Base-by-base conservation (phyloP, 2,888 invertebrate genomes). In the Mesoligia furuncula region DNA sequence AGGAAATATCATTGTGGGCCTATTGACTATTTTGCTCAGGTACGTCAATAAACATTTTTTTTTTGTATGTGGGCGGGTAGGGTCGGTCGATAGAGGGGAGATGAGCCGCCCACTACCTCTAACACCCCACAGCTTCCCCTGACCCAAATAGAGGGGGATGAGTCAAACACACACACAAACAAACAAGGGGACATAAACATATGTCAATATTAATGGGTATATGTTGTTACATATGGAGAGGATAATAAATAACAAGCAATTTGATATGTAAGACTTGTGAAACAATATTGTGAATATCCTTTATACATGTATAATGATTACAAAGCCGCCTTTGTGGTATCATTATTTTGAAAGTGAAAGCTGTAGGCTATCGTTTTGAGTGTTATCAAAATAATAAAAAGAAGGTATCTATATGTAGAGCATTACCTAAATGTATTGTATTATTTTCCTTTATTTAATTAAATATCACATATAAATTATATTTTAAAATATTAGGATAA, bases 141-240 rank as follows among this genome's bases (percentile, higher is more conserved):
- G 94, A 94, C 95, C 94, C 92, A 94, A 90, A 94, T 93, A 92
- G 85, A 89, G 91, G 94, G 93, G 94, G 93, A 90, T 92, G 92
- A 90, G 90, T 87, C 90, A 54, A 54, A 87, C 93, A 92, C 89
- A 90, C 92, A 86, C 85, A 84, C 80, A 87, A 85, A 76, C 87
- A 88, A 81, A 89, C 75, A 69, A 72, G 73, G 73, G 80, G 42
- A 79, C 67, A 80, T 79, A 80, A 78, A 79, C 77, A 74, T 66
- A 75, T 73, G 76, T 72, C 75, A 80, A 85, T 75, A 77, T 77
- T 79, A 69, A 86, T 78, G 66, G 62, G 57, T 54, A 39, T 76
- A 65, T 79, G 73, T 77, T 77, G 62, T 74, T 72, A 74, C 65
- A 48, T 81, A 45, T 62, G 42, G 64, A 83, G 73, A 73, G 24